Base-by-base conservation (phyloP, 1,140 invertebrate genomes). In the Portunus trituberculatus region DNA sequence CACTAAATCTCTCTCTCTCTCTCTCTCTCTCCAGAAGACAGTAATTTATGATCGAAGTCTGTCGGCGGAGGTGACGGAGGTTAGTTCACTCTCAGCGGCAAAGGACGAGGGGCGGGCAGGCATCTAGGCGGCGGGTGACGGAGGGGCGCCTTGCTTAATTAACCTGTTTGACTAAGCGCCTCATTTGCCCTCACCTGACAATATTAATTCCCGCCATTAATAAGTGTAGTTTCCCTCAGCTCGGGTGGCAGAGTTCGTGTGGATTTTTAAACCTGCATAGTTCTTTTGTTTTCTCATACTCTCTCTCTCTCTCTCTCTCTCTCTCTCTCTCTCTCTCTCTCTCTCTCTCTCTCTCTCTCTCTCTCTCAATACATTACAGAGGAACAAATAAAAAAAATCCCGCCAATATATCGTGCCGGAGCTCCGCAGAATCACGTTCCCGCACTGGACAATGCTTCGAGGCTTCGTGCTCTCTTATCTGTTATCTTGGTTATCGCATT, bases 131-230 rank as follows among this genome's bases (percentile, higher is more conserved):
- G 1, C 39, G 28, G 84, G 39, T 32, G 39, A 87, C 39, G 25
- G 31, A 87, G 84, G 45, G 76, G 82, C 91, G 46, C 14, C 45
- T 31, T 59, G 25, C 48, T 91, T 91, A 91, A 91, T 91, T 91
- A 91, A 91, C 48, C 25, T 91, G 31, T 89, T 46, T 91, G 89
- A 48, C 48, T 91, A 91, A 91, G 59, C 59, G 89, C 46, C 89
- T 91, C 89, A 91, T 91, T 91, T 91, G 89, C 89, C 48, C 59
- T 59, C 46, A 48, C n/a, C 16, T 59, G 59, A 91, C 89, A 91
- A 31, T 91, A 91, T 59, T 91, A 91, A 91, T 91, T 91, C 89
- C n/a, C 31, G 31, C 46, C 89, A 91, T 91, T 91, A 91, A 91
- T 91, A 91, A 59, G 29, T 92, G 59, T 92, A 39, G n/a, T 82